Conservation (phyloP, 2,797 vertebrate species). For the Myiotriccus ornatus region DNA sequence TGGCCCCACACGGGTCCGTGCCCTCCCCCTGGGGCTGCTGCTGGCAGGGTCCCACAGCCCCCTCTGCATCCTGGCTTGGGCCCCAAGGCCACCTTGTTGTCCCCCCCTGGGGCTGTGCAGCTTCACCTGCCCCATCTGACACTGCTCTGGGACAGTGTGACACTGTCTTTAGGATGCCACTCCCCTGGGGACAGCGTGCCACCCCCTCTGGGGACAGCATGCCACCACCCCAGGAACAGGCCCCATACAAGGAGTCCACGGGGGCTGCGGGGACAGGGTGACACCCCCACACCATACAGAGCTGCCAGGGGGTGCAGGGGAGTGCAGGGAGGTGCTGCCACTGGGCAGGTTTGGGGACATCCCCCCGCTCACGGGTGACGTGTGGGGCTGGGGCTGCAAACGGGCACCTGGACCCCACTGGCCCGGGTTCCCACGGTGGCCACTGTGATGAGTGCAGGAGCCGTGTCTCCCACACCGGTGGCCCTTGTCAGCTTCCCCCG, state of each 20-base stretch:
- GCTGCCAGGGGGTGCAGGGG: background rate
- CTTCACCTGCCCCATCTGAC: background rate
- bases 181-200: accelerated
- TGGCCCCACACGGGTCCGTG: background rate
- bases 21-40: background rate
- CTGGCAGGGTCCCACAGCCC: accelerated
- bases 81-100: accelerated
- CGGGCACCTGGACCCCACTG: accelerated
- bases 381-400: background rate
- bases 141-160: background rate
- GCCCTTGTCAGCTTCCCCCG: background rate
- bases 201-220: background rate
- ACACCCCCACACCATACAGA: accelerated
- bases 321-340: background rate
- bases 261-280: accelerated
- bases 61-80: accelerated
- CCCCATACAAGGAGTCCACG: background rate
- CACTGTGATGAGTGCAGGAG: accelerated
- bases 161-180: background rate
- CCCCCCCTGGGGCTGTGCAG: accelerated
- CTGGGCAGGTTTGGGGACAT: background rate
- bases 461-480: accelerated
- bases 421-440: accelerated
- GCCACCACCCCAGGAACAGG: background rate
- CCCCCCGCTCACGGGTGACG: accelerated